phyloP scores from a whole-genome alignment of 1,140 invertebrate genomes.

The roundworm (Caenorhabditis elegans) region DNA sequence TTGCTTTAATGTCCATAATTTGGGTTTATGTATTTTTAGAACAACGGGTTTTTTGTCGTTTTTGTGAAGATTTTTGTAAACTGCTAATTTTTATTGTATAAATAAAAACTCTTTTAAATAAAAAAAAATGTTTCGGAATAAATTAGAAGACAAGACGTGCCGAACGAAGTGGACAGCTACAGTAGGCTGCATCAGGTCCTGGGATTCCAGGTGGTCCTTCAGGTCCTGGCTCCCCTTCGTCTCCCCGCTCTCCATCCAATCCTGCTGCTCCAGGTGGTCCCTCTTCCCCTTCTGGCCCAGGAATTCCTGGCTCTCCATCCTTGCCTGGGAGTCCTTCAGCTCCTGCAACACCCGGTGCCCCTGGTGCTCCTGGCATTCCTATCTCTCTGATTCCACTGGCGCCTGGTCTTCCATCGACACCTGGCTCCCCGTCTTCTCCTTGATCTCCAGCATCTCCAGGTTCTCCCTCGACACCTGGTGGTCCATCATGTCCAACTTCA shows the following conservation, averaged over 20 bases:
- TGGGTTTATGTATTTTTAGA: not conserved
- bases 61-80: not conserved
- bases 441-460: conserved; percentile 15
- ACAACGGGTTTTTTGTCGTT: not conserved
- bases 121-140: too few relatives aligned
- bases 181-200: not conserved
- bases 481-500: not conserved
- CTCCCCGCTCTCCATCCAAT: not conserved
- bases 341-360: not conserved
- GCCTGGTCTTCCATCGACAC: not conserved
- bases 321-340: not conserved
- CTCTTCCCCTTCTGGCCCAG: conserved; percentile 12
- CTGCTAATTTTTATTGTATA: not conserved
- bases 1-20: not conserved
- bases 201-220: not conserved
- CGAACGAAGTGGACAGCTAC: not conserved
- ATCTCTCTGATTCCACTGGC: not conserved
- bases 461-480: not conserved
- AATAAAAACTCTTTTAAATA: not conserved
- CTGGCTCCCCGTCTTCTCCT: not conserved
- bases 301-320: not conserved
- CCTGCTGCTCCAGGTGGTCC: not conserved
- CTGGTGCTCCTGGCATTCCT: conserved; percentile 1
- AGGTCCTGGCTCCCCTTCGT: conserved; percentile 6
- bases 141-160: conserved; percentile 4